These are phyloP conservation scores for Conistra vaccinii DNA, from an alignment of 2,888 invertebrate genomes.

Conservation along the genomic window DNA sequence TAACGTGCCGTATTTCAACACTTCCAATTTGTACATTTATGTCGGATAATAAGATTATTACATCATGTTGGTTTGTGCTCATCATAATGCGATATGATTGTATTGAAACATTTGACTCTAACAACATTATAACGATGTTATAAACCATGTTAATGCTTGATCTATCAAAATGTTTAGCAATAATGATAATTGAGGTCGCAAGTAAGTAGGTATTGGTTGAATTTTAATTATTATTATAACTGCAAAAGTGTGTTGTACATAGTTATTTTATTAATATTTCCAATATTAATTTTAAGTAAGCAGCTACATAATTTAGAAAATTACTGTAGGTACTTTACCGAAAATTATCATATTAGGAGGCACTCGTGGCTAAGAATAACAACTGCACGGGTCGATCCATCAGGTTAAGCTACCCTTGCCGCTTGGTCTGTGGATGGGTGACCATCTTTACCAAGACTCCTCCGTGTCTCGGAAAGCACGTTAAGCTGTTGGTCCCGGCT, in stretches of 20 bases:
- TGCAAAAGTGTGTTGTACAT: constrained; percentile 20
- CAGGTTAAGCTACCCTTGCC: too few species aligned
- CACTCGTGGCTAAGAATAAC: too few species aligned
- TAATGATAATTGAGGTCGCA: constrained; percentile 25
- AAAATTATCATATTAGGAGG: too few species aligned
- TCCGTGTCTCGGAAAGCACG: too few species aligned
- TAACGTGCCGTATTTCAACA: constrained; percentile 37
- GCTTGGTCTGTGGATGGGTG: too few species aligned
- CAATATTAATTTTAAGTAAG: constrained; percentile 3
- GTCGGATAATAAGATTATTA: constrained; percentile 49
- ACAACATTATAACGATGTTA: constrained; percentile 47
- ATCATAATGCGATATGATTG: constrained; percentile 35
- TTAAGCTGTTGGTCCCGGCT: too few species aligned
- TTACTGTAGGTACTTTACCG: too few species aligned
- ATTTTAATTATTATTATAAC: not conserved
- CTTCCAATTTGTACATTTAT: constrained; percentile 48
- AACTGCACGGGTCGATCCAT: too few species aligned
- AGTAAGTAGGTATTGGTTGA: not conserved
- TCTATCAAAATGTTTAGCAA: constrained; percentile 26
- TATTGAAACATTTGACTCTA: constrained; percentile 38
- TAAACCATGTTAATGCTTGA: constrained; percentile 20
- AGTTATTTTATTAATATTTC: constrained; percentile 26
- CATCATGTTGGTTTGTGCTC: constrained; percentile 31
- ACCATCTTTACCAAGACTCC: too few species aligned
- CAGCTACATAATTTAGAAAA: not conserved